Base-by-base conservation (phyloP, 53 echinoderm and acorn worm species). In the Holothuria leucospilota region DNA sequence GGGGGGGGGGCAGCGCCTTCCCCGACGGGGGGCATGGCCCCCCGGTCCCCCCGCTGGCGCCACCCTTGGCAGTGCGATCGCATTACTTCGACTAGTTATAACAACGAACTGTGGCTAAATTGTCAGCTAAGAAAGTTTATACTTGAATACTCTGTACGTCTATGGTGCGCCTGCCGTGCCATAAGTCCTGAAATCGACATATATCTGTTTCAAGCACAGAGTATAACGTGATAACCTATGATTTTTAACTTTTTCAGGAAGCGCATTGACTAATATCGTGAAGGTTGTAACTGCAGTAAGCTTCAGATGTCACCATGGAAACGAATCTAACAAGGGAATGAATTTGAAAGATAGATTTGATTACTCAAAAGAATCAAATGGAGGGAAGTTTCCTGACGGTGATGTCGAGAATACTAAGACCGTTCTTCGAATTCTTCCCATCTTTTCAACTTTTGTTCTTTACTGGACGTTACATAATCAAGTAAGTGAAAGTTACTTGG, bases 391-490 rank as follows among this genome's bases (percentile, higher is more conserved):
- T 28, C 89, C 85, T 6, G 95, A 95, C 21, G 34, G 59, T 20
- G 87, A 92, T 39, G 99, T 99, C 15, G 95, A 99, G 9, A 90
- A 91, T 53, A 95, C 95, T 20, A 95, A 95, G 70, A 86, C 82
- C 5, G 40, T 99, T 26, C 89, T 89, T 16, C 87, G 92, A 34
- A 90, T 99, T n/a, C 67, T 99, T n/a, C 99, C 99, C 5, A 87
- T 99, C 59, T 94, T 99, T 71, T 56, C 78, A 8, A 84, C 92
- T 61, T 85, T 99, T 60, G 87, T 99, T 62, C 84, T 95, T 30
- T 99, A 99, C 29, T 99, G 95, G 95, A 99, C 99, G 13, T 64
- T 99, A 21, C 94, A 99, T 51, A 84, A 84, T 49, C 99, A 99
- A 90, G 99, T 95, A 74, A 40, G 85, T 68, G 15, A 4, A 15